Conservation (phyloP, 2,888 invertebrate species). For the Melinaea marsaeus region DNA sequence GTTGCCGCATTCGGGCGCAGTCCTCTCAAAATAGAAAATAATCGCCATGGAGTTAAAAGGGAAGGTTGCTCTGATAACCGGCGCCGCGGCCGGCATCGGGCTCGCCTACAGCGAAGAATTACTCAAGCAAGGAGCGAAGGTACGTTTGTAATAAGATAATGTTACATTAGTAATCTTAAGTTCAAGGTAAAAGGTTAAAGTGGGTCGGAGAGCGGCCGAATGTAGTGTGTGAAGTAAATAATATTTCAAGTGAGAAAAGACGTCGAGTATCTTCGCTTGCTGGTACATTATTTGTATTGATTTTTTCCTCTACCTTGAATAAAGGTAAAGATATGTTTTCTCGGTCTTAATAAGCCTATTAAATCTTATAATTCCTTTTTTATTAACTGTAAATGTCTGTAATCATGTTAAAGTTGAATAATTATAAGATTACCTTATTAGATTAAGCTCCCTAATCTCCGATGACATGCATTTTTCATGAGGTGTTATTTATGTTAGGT, state of each 20-base stretch:
- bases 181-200: slow-evolving; percentile 63
- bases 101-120: slow-evolving; percentile 84
- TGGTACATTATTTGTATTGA: slow-evolving; percentile 55
- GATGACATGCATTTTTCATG: no score
- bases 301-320: slow-evolving; percentile 55
- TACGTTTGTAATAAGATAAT: slow-evolving; percentile 50
- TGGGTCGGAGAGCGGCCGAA: slow-evolving; percentile 43
- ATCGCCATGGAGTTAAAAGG: slow-evolving; percentile 83
- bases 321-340: neutral
- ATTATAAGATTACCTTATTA: no score
- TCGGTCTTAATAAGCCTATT: no score
- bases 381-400: neutral
- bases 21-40: slow-evolving; percentile 40
- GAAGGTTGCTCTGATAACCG: slow-evolving; percentile 85
- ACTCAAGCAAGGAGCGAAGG: slow-evolving; percentile 85
- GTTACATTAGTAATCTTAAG: slow-evolving; percentile 43
- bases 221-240: slow-evolving; percentile 21
- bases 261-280: slow-evolving; percentile 27
- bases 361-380: neutral
- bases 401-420: no score
- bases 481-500: no score
- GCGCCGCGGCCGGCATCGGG: slow-evolving; percentile 85
- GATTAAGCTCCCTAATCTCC: no score
- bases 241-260: slow-evolving; percentile 24
- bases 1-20: slow-evolving; percentile 56